Evolutionary conservation across 2,888 invertebrate genomes (phyloP).

Genomic region (Operophtera brumata): DNA sequence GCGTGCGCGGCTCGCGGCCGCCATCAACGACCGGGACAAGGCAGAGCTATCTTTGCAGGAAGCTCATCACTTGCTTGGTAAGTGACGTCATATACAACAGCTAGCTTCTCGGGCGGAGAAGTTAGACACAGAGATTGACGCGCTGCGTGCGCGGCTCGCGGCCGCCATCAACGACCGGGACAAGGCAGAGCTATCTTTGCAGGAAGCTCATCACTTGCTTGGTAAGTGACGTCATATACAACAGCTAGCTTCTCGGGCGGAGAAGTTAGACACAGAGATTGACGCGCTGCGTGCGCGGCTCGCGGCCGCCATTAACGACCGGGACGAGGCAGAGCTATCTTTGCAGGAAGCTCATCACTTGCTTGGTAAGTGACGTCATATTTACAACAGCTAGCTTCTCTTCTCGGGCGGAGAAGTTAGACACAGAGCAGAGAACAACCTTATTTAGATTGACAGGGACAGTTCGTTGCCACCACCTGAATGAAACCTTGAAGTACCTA

Average conservation of each 20-base stretch:
- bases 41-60: conserved; percentile 80
- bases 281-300: conserved; percentile 68
- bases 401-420: not conserved
- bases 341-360: conserved; percentile 83
- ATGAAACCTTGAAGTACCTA: no score
- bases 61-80: conserved; percentile 84
- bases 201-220: conserved; percentile 83
- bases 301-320: conserved; percentile 80
- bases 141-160: conserved; percentile 71
- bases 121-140: no score
- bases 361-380: conserved; percentile 71
- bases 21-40: conserved; percentile 82
- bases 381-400: not conserved
- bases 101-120: conserved; percentile 39
- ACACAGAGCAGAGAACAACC: not conserved
- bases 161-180: conserved; percentile 82
- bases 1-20: conserved; percentile 78
- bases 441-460: not conserved
- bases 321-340: conserved; percentile 80
- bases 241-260: conserved; percentile 46
- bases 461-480: no score
- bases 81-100: conserved; percentile 40
- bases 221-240: conserved; percentile 59
- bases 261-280: no score
- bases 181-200: conserved; percentile 78